A percentile compares a stretch with the other conserved stretches of the same genome.
Conservation (phyloP, 2,797 vertebrate genomes). For the Aselliscus stoliczkanus region DNA sequence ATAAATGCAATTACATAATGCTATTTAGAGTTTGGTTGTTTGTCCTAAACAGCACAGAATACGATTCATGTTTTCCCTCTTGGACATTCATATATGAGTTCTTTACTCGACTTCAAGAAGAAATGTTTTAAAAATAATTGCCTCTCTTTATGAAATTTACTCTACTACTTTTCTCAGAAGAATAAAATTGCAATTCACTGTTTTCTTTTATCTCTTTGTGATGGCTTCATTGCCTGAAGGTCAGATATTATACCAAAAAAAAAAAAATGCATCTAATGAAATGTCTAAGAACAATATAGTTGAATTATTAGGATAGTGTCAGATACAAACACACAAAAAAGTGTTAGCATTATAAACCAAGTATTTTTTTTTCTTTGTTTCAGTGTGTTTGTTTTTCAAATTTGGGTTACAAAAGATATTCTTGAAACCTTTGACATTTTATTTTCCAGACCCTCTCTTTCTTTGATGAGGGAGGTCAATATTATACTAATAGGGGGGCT, state of each 20-base stretch:
- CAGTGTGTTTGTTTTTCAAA: neutral
- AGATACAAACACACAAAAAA: neutral
- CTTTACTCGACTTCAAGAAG: neutral
- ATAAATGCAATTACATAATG: neutral
- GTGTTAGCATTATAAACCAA: neutral
- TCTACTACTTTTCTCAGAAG: neutral
- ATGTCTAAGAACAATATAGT: neutral
- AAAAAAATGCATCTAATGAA: neutral
- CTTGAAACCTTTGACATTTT: neutral
- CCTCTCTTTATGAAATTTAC: slow-evolving; percentile 45
- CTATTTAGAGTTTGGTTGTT: slow-evolving; percentile 16
- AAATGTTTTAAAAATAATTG: slow-evolving; percentile 3
- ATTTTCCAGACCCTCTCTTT: neutral
- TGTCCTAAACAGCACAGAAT: neutral
- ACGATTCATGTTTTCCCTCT: neutral
- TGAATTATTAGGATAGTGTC: slow-evolving; percentile 17
- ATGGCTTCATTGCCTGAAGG: neutral
- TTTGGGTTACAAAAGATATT: neutral
- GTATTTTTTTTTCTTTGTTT: neutral
- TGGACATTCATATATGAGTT: neutral
- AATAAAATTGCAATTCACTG: slow-evolving; percentile 21
- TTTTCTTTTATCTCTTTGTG: slow-evolving; percentile 32
- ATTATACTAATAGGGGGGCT: neutral
- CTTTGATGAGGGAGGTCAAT: neutral
- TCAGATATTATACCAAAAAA: neutral